phyloP scores from a whole-genome alignment of 1,140 invertebrate genomes.

The Panagrolaimus sp. region DNA sequence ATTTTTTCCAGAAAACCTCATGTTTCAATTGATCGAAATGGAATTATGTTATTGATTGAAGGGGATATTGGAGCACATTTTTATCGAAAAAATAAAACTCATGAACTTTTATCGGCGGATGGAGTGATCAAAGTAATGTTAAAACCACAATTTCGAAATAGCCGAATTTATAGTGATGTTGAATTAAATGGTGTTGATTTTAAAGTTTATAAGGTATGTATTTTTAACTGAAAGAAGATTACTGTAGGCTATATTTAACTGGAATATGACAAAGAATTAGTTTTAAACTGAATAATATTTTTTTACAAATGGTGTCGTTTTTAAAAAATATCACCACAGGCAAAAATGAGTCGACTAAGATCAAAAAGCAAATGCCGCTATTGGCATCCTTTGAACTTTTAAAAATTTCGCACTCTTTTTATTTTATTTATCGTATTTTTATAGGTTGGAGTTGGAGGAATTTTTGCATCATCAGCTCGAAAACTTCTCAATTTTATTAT shows the following conservation, averaged over 20 bases:
- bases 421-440: no score
- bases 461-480: constrained; percentile 39
- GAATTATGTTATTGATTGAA: constrained; percentile 36
- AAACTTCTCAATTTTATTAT: constrained; percentile 35
- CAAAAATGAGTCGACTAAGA: no score
- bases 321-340: no score
- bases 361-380: no score
- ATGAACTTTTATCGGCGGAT: constrained; percentile 39
- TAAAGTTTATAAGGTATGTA: constrained; percentile 43
- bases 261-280: no score
- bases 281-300: no score
- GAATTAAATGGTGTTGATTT: constrained; percentile 47
- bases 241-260: no score
- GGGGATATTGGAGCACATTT: constrained; percentile 40
- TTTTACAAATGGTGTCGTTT: no score
- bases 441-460: constrained; percentile 35
- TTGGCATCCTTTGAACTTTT: no score
- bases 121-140: constrained; percentile 45
- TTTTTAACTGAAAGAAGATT: neutral
- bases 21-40: constrained; percentile 36
- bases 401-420: no score
- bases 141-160: constrained; percentile 45
- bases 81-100: constrained; percentile 38
- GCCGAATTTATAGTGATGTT: constrained; percentile 44
- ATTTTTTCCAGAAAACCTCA: constrained; percentile 28